A percentile compares a stretch with the other conserved stretches of the same genome.
Evolutionary conservation across 1,140 invertebrate genomes (phyloP).

Genomic region (Listronotus bonariensis): DNA sequence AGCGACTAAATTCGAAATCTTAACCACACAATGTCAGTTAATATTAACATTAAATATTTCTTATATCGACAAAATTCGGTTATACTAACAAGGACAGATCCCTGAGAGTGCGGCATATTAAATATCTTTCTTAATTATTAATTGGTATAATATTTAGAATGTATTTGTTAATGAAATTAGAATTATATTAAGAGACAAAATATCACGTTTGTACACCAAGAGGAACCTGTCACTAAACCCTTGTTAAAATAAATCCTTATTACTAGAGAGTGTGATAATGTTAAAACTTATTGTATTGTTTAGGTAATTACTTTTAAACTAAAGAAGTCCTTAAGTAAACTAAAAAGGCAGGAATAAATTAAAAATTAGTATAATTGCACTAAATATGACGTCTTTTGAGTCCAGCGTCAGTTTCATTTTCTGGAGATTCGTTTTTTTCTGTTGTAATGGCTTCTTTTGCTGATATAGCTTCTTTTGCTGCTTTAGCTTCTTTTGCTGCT

Average conservation of each 20-base stretch:
- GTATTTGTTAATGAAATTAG: conserved; percentile 2
- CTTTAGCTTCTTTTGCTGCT: conserved; percentile 18
- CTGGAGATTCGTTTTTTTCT: conserved; percentile 13
- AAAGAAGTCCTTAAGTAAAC: conserved; percentile 26
- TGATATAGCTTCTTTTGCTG: conserved; percentile 18
- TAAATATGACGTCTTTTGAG: conserved; percentile 34
- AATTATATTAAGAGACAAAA: conserved; percentile 9
- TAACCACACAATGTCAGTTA: background rate
- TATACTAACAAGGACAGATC: conserved; percentile 22
- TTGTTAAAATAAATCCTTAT: conserved; percentile 8
- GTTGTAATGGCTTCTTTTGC: conserved; percentile 10
- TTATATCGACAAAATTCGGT: conserved; percentile 12
- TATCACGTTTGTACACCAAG: conserved; percentile 23
- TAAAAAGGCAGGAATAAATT: conserved; percentile 31
- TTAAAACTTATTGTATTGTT: background rate
- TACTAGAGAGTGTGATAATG: conserved; percentile 10
- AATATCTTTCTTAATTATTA: conserved; percentile 15
- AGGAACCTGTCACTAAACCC: conserved; percentile 27
- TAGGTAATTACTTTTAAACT: conserved; percentile 9
- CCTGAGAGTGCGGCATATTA: conserved; percentile 26
- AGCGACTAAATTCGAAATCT: conserved; percentile 10
- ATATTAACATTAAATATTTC: conserved; percentile 1
- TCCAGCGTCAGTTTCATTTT: conserved; percentile 13
- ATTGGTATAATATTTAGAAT: conserved; percentile 12
- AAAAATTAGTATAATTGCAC: conserved; percentile 25